phyloP scores from a whole-genome alignment of 2,888 invertebrate species.

The Drosophila imparisetae region DNA sequence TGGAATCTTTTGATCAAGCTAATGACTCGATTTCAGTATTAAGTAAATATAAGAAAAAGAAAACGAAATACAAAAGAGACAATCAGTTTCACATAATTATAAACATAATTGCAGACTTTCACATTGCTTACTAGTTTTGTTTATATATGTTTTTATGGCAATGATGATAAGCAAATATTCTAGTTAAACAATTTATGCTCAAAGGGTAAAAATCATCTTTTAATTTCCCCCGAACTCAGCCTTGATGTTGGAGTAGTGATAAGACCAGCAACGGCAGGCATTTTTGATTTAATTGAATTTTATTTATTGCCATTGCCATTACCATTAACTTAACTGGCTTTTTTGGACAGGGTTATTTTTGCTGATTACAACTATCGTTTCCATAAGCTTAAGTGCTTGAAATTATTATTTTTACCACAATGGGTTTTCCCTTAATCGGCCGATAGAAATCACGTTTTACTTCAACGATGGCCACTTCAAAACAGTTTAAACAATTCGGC shows the following conservation, averaged over 20 bases:
- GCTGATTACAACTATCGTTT: constrained; percentile 13
- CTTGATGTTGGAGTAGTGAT: constrained; percentile 46
- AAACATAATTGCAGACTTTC: background rate
- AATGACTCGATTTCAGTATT: constrained; percentile 1
- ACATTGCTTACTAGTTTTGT: background rate
- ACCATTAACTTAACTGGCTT: constrained; percentile 46
- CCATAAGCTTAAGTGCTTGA: constrained; percentile 31
- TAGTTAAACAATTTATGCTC: background rate
- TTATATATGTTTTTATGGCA: background rate
- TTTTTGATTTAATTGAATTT: constrained; percentile 58
- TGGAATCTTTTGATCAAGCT: background rate
- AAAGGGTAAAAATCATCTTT: background rate
- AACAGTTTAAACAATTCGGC: background rate
- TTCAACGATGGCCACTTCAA: constrained; percentile 17
- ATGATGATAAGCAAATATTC: background rate
- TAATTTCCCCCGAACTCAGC: background rate
- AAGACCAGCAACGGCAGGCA: constrained; percentile 38
- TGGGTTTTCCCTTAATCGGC: constrained; percentile 15
- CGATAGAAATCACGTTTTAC: constrained; percentile 32
- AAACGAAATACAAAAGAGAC: background rate
- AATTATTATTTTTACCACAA: constrained; percentile 15
- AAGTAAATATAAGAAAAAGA: constrained; percentile 8
- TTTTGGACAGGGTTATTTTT: constrained; percentile 33
- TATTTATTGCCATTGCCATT: constrained; percentile 51
- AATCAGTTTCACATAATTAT: too few relatives aligned